Evolutionary conservation across 2,797 vertebrate genomes (phyloP).

Genomic region (Cossypha caffra): DNA sequence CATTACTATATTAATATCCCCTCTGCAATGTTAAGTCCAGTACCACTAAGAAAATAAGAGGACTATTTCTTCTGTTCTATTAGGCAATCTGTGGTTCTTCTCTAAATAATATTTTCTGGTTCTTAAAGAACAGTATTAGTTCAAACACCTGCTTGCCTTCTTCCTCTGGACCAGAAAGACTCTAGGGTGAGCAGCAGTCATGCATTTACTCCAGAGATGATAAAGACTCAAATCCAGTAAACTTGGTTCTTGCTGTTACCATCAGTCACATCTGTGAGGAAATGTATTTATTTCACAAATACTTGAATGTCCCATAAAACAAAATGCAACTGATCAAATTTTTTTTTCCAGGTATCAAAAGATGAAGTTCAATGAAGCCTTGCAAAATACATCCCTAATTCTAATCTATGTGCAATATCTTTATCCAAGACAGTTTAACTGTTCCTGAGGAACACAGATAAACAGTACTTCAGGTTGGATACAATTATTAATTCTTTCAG

Average conservation of each 20-base stretch:
- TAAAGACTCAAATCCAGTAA: neutral
- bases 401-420: neutral
- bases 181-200: neutral
- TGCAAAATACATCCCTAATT: neutral
- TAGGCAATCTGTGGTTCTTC: neutral
- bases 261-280: neutral
- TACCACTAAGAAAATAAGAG: neutral
- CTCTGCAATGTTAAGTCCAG: neutral
- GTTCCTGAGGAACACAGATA: neutral
- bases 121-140: neutral
- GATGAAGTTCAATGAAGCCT: neutral
- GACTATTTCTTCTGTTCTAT: neutral
- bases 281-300: neutral
- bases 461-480: neutral
- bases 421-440: neutral
- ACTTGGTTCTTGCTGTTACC: neutral
- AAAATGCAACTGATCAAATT: neutral
- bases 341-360: neutral
- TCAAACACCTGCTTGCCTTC: neutral
- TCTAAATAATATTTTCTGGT: neutral
- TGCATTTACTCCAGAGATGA: neutral
- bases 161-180: neutral
- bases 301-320: neutral
- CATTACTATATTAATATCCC: neutral
- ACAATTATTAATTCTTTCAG: neutral